Evolutionary conservation across 2,888 invertebrate species (phyloP), one percentile per base, ranked within the genome.

Genomic region (Rotaria sp.): DNA sequence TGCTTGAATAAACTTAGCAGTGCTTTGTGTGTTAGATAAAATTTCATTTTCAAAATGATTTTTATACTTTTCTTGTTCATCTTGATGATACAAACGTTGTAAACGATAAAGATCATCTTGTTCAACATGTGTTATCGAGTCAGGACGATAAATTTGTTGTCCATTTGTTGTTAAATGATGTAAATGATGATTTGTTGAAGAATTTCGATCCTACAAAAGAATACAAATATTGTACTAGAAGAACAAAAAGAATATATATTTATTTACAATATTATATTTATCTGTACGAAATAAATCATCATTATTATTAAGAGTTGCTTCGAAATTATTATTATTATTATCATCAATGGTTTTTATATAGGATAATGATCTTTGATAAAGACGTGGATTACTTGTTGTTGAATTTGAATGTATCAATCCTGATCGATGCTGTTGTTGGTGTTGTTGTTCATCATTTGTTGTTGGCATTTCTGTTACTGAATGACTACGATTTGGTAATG

Each of bases 401-500:
- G 80, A 80, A 45, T 80, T 80, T 4, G 67, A 67, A 67, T 67
- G 67, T 5, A 35, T 35, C 2, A 67, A 30, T 35, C 2, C 35
- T 8, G 67, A 35, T 67, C 67, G 67, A 67, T 15, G 35, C 15
- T 30, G 59, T 30, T 59, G 30, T 67, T 15, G 35, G 15, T 30
- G 59, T 30, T 59, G 30, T 67, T 67, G 30, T 38, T 67, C 67
- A 35, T 21, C 67, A 35, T 67, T 67, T 21, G 21, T 18, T 30
- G 35, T n/a, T 80, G 41, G 45, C 38, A 80, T 45, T 41, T 80
- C 80, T n/a, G 15, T 45, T 45, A 80, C 80, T 11, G 80, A 80
- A 80, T 80, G 80, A n/a, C 80, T 80, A 45, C 80, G 80, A 80
- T 80, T 80, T 41, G 80, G 80, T 45, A 80, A 45, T 10, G 80